phyloP scores from a whole-genome alignment of 1,140 invertebrate species.

The Ladona fulva region DNA sequence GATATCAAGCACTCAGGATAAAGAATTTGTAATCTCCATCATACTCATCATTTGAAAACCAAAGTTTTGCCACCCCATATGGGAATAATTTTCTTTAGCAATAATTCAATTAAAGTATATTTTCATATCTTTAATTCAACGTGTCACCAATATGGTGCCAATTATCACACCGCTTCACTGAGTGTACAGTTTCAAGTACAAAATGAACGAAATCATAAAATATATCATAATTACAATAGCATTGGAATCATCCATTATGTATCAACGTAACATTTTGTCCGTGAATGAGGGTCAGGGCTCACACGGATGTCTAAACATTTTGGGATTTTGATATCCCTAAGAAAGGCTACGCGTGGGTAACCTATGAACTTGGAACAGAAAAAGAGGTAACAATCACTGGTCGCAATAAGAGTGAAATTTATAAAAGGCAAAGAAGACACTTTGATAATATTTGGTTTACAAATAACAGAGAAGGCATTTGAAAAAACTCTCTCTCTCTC shows the following conservation, averaged over 20 bases:
- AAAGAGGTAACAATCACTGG: background rate
- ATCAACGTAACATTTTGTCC: slow-evolving; percentile 9
- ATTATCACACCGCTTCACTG: slow-evolving; percentile 1
- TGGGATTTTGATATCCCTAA: background rate
- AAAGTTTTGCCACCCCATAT: background rate
- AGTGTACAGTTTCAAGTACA: slow-evolving; percentile 9
- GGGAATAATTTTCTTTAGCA: background rate
- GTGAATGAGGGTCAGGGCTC: slow-evolving; percentile 6
- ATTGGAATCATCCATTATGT: background rate
- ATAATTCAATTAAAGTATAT: background rate
- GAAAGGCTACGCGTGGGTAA: background rate
- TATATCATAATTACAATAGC: slow-evolving; percentile 10
- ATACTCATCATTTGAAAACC: too few species aligned
- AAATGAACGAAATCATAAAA: slow-evolving; percentile 10
- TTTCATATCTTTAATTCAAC: slow-evolving; percentile 7
- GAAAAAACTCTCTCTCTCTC: background rate
- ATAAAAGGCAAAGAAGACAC: slow-evolving; percentile 5
- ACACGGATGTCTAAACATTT: slow-evolving; percentile 9
- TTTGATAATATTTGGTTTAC: background rate
- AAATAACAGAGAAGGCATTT: slow-evolving; percentile 6
- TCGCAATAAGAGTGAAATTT: background rate
- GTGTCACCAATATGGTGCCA: slow-evolving; percentile 7
- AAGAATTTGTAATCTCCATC: too few species aligned
- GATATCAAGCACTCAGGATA: too few species aligned
- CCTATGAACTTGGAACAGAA: background rate